Conservation (phyloP, 1,140 invertebrate species). For the Riptortus pedestris region DNA sequence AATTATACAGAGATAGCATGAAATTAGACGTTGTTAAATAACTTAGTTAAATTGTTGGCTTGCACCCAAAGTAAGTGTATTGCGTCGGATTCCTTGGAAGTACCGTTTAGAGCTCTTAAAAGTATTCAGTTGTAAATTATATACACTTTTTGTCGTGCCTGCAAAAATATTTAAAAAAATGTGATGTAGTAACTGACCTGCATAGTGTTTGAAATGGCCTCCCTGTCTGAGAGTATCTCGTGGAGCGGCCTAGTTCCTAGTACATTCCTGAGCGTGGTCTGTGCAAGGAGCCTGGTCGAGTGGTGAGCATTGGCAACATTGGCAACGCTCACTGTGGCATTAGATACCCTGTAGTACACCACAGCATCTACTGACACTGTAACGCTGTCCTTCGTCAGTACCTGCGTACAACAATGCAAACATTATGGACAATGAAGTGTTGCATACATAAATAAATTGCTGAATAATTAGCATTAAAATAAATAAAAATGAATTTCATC, state of each 20-base stretch:
- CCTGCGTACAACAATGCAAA: constrained; percentile 39
- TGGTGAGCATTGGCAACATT: constrained; percentile 72
- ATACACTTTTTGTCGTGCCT: too few species aligned
- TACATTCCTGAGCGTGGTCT: constrained; percentile 79
- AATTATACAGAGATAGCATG: too few species aligned
- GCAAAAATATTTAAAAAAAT: background rate
- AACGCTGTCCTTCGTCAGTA: constrained; percentile 84
- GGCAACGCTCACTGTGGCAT: constrained; percentile 73
- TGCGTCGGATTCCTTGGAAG: too few species aligned
- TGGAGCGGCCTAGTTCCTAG: constrained; percentile 84
- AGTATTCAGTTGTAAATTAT: too few species aligned
- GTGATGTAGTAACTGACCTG: constrained; percentile 39
- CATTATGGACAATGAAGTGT: background rate
- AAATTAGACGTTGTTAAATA: too few species aligned
- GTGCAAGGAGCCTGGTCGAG: constrained; percentile 74
- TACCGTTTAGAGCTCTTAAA: too few species aligned
- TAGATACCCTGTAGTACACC: constrained; percentile 81
- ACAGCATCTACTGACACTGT: constrained; percentile 88
- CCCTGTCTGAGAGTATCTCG: constrained; percentile 81
- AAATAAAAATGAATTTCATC: too few species aligned
- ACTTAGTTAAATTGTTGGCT: too few species aligned
- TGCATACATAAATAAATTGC: background rate
- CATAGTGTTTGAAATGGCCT: constrained; percentile 82
- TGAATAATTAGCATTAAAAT: background rate
- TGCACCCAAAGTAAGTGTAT: too few species aligned